These are phyloP conservation scores for Tinamus major DNA, from an alignment of 2,797 vertebrate genomes.

Conservation along the genomic window DNA sequence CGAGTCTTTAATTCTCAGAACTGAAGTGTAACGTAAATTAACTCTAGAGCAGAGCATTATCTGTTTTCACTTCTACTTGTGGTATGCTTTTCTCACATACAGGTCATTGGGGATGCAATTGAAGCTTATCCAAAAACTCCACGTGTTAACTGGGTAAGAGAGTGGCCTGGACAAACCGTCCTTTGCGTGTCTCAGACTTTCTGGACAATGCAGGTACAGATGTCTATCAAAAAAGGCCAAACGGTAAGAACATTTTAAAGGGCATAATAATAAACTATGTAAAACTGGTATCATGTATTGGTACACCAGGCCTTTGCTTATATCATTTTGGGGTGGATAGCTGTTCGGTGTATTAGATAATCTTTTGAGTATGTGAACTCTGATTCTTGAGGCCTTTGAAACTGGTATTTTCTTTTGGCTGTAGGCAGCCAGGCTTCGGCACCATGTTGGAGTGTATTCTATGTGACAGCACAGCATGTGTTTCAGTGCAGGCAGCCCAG, in stretches of 20 bases:
- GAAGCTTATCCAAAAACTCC: slow-evolving; percentile 81
- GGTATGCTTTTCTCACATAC: neutral
- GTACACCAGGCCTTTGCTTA: neutral
- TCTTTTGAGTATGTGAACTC: neutral
- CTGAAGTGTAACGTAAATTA: neutral
- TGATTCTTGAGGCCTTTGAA: neutral
- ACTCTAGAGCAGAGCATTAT: neutral
- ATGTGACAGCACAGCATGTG: neutral
- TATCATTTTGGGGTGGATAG: neutral
- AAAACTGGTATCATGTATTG: neutral
- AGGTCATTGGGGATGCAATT: slow-evolving; percentile 88
- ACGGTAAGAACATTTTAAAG: slow-evolving; percentile 69
- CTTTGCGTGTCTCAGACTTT: slow-evolving; percentile 92
- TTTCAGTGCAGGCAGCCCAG: neutral
- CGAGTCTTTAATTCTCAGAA: neutral
- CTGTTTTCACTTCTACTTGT: neutral
- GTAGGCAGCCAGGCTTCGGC: neutral
- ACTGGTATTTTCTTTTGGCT: neutral
- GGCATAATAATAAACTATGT: neutral
- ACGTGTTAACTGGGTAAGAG: slow-evolving; percentile 87
- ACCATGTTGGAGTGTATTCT: neutral
- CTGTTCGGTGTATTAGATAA: neutral
- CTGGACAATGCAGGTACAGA: slow-evolving; percentile 89
- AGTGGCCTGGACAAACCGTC: slow-evolving; percentile 92
- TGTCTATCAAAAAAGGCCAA: slow-evolving; percentile 82